Evolutionary conservation across 1,140 invertebrate genomes (phyloP).

Genomic region (Procambarus virginalis): DNA sequence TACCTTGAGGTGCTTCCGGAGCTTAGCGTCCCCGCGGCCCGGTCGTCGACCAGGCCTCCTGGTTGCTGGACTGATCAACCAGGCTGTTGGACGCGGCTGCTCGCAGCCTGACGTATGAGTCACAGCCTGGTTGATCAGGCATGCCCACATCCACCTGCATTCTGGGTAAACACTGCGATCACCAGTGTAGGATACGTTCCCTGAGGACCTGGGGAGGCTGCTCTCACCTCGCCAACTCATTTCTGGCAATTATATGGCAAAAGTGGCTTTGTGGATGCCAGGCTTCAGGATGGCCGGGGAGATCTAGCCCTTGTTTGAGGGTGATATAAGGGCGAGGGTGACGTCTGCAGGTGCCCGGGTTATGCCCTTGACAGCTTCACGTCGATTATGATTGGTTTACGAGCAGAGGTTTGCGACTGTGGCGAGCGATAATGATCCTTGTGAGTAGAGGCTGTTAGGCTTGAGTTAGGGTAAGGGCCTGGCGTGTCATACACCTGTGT

Average conservation of each 20-base stretch:
- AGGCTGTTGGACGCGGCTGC: too few relatives aligned
- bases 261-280: background rate
- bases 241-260: background rate
- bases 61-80: too few relatives aligned
- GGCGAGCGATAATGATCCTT: conserved; percentile 8
- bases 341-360: background rate
- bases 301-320: background rate
- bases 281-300: background rate
- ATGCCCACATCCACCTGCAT: too few relatives aligned
- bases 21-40: too few relatives aligned
- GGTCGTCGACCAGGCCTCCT: too few relatives aligned
- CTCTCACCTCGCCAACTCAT: background rate
- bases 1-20: too few relatives aligned
- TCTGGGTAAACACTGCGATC: too few relatives aligned
- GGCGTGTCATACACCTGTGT: conserved; percentile 17
- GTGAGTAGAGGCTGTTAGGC: background rate
- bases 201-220: background rate
- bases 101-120: too few relatives aligned
- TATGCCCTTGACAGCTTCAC: background rate
- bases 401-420: conserved; percentile 10
- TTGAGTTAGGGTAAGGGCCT: background rate
- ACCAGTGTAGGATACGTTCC: too few relatives aligned
- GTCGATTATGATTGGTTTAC: conserved; percentile 57
- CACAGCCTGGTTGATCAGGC: too few relatives aligned
- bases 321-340: background rate